Conservation (phyloP, 2,113 vertebrate species). For the Arothron firmamentum region DNA sequence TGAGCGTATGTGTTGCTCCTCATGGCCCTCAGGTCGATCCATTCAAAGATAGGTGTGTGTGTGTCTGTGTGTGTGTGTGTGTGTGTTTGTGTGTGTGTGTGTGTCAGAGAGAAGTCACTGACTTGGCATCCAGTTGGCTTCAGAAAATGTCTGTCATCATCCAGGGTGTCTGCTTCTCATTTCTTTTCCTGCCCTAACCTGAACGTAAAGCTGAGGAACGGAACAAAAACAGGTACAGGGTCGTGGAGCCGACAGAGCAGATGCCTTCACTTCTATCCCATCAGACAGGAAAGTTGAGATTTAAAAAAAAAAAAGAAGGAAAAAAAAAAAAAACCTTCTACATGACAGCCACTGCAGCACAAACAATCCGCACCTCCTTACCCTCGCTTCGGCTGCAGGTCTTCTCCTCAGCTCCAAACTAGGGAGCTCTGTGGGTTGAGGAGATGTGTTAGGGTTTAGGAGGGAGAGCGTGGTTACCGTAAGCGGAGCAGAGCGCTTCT, state of each 20-base stretch:
- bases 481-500: constrained; percentile 59
- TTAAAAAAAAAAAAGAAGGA: no score
- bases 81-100: neutral
- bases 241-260: constrained; percentile 30
- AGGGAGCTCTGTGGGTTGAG: constrained; percentile 36
- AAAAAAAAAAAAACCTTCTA: neutral
- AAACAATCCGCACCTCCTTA: constrained; percentile 37
- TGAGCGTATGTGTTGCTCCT: constrained; percentile 17
- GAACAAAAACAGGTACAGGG: constrained; percentile 15
- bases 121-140: constrained; percentile 29
- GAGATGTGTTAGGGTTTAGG: constrained; percentile 58
- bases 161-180: neutral
- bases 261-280: constrained; percentile 40
- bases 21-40: constrained; percentile 41
- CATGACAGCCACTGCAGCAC: neutral
- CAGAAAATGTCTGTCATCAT: constrained; percentile 25
- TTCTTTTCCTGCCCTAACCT: constrained; percentile 14
- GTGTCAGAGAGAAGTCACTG: constrained; percentile 1
- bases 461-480: constrained; percentile 58
- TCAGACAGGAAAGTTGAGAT: constrained; percentile 23
- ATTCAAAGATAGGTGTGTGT: constrained; percentile 21
- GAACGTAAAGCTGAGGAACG: constrained; percentile 34
- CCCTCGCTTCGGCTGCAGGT: constrained; percentile 39
- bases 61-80: constrained; percentile 2
- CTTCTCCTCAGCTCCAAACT: constrained; percentile 33